Evolutionary conservation across 2,113 vertebrate genomes (phyloP), one percentile per base, ranked within the genome.

Genomic region (Anoplopoma fimbria): DNA sequence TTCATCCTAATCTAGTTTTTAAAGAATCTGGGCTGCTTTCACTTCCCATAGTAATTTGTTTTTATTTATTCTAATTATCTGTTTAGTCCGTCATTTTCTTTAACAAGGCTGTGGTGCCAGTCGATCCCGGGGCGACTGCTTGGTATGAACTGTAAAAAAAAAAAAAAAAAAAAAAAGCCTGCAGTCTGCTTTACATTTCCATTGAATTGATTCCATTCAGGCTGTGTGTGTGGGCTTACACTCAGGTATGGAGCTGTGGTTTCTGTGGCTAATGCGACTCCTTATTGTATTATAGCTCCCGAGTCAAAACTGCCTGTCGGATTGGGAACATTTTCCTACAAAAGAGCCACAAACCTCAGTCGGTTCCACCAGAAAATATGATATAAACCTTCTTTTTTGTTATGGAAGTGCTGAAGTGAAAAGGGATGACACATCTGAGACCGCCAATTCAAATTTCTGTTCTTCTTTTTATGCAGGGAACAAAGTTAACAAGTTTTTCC

Each of bases 21-120:
- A 23, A 86, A 79, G 84, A 84, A 89, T 91, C 72, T 70, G 69
- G 61, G 62, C 31, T 51, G 73, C 70, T 89, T 90, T 89, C 86
- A 81, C 82, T 91, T 90, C 81, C 86, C 61, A 1, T 15, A 33
- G 77, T 67, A 87, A 88, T 92, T 91, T 77, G 60, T 79, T 91
- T 92, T 92, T 85, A 93, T 88, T 91, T 82, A 75, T 79, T 76
- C 61, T 80, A 89, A 91, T 92, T 87, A 91, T 89, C 82, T 93
- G 92, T 91, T 92, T 88, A 92, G 74, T 36, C 53, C 8, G 83
- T 70, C 61, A 88, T 92, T 88, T 92, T 89, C 78, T 85, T 91
- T 94, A 92, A 94, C 82, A 83, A 91, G 88, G 15, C 81, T 58
- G 69, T 89, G 84, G 86, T 89, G 87, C 92, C 93, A 86, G 80